phyloP scores from a whole-genome alignment of 2,113 vertebrate genomes.

The Petaurus breviceps region DNA sequence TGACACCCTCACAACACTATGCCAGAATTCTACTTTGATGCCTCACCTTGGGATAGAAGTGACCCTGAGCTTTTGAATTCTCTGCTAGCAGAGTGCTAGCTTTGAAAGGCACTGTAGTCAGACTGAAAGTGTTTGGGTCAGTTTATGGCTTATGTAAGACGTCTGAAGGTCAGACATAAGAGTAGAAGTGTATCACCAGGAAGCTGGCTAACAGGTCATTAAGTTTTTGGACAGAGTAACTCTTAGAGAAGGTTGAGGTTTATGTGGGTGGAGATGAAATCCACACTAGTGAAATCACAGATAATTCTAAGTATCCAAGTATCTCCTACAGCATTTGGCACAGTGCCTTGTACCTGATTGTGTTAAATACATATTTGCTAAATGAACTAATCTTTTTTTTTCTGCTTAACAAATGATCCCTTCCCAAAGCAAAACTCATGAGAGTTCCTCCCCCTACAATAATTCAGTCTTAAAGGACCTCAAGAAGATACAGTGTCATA shows the following conservation, averaged over 20 bases:
- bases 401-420: neutral
- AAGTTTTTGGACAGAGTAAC: neutral
- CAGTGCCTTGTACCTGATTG: neutral
- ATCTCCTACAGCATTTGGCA: neutral
- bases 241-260: neutral
- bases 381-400: constrained; percentile 12
- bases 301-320: neutral
- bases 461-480: neutral
- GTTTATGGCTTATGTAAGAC: neutral
- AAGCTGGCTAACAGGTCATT: neutral
- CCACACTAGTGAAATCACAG: neutral
- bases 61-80: neutral
- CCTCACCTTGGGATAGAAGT: neutral
- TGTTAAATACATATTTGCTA: constrained; percentile 31
- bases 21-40: neutral
- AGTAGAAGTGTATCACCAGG: neutral
- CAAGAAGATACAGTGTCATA: constrained; percentile 8
- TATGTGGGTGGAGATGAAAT: neutral
- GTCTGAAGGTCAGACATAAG: neutral
- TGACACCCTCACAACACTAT: neutral
- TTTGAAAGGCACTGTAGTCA: neutral
- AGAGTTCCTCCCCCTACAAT: neutral
- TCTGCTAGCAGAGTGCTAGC: neutral
- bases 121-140: neutral
- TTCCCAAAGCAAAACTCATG: constrained; percentile 35